phyloP scores from a whole-genome alignment of 2,888 invertebrate genomes.

The Oscheius sp. region DNA sequence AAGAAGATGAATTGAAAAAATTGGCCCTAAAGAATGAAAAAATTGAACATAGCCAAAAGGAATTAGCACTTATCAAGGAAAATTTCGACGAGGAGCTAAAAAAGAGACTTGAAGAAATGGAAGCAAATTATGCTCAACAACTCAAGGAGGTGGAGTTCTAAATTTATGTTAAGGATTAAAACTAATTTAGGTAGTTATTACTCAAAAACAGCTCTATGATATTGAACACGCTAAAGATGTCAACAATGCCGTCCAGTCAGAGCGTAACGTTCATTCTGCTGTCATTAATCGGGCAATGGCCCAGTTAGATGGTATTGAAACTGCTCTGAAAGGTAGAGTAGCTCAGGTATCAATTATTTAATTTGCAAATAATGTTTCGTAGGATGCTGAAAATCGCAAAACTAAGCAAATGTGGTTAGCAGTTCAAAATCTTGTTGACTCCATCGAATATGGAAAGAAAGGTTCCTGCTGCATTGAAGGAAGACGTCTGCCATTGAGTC shows the following conservation, averaged over 20 bases:
- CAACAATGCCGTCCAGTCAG: constrained; percentile 73
- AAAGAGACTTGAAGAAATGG: background rate
- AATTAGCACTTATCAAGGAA: background rate
- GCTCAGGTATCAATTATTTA: constrained; percentile 41
- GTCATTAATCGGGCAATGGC: constrained; percentile 83
- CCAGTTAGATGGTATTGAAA: constrained; percentile 83
- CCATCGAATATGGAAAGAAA: constrained; percentile 72
- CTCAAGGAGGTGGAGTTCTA: background rate
- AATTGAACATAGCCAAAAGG: background rate
- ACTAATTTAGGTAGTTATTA: constrained; percentile 76
- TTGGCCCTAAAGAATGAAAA: background rate
- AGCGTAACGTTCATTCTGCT: constrained; percentile 77
- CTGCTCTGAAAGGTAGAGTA: constrained; percentile 78
- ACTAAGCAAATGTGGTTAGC: constrained; percentile 93
- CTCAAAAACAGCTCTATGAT: constrained; percentile 78
- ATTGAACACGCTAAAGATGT: constrained; percentile 75
- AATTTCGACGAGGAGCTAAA: background rate
- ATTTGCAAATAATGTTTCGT: constrained; percentile 1
- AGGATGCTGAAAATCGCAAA: constrained; percentile 74
- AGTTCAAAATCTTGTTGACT: constrained; percentile 86
- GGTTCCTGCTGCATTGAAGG: constrained; percentile 58
- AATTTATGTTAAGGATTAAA: background rate
- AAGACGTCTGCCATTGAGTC: constrained; percentile 64
- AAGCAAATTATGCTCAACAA: background rate
- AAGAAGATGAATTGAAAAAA: constrained; percentile 26